These are phyloP conservation scores for Gambusia affinis DNA, from an alignment of 2,113 vertebrate genomes.

Conservation along the genomic window DNA sequence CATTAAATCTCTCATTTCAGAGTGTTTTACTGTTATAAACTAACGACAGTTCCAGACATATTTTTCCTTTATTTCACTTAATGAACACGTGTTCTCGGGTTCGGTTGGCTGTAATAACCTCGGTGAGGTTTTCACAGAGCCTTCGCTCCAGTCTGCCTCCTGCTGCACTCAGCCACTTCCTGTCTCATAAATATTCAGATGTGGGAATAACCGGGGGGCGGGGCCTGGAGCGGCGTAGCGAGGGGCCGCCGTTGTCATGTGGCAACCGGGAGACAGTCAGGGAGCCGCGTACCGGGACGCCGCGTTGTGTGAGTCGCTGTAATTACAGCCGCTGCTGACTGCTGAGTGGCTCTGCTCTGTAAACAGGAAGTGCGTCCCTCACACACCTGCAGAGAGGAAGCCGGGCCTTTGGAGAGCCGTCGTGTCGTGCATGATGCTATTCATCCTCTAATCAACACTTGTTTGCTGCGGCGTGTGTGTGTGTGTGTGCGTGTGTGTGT, in stretches of 20 bases:
- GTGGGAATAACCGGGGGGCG: conserved; percentile 30
- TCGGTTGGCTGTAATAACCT: too few relatives aligned
- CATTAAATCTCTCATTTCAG: too few relatives aligned
- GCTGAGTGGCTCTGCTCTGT: conserved; percentile 49
- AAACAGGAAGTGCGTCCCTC: conserved; percentile 62
- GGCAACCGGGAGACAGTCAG: conserved; percentile 69
- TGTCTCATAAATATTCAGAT: conserved; percentile 77
- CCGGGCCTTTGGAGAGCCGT: conserved; percentile 48
- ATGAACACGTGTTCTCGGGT: too few relatives aligned
- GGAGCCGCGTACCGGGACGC: conserved; percentile 69
- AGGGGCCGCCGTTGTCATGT: conserved; percentile 61
- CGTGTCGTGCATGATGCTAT: conserved; percentile 48
- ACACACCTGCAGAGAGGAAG: conserved; percentile 61
- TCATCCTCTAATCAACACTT: conserved; percentile 57
- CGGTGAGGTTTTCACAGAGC: not conserved
- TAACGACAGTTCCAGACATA: too few relatives aligned
- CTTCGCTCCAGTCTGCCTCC: conserved; percentile 32
- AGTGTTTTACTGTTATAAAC: too few relatives aligned
- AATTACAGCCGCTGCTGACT: conserved; percentile 71
- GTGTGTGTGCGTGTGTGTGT: not conserved
- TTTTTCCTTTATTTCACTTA: too few relatives aligned
- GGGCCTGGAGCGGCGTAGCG: conserved; percentile 17
- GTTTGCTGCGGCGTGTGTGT: conserved; percentile 15
- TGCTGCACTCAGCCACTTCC: conserved; percentile 52
- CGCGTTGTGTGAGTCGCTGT: conserved; percentile 67